Evolutionary conservation across 37 sponge, comb jelly and placozoan species (phyloP).

Genomic region (Halichondria panicea): DNA sequence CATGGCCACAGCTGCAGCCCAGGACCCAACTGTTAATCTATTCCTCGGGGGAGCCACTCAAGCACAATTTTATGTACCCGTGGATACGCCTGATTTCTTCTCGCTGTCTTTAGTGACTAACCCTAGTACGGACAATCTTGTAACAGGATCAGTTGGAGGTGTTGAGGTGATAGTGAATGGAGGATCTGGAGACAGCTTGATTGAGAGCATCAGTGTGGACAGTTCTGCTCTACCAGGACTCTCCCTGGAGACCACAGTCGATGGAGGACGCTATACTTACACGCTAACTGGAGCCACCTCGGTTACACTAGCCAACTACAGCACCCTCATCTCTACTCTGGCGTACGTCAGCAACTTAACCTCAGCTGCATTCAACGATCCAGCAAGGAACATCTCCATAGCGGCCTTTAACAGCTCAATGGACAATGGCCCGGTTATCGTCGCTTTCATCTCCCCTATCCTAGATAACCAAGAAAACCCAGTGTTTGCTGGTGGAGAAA

Average conservation of each 20-base stretch:
- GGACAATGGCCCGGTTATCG: neutral
- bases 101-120: slow-evolving; percentile 15
- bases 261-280: neutral
- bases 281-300: neutral
- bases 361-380: slow-evolving; percentile 2
- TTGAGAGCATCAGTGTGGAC: slow-evolving; percentile 18
- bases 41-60: slow-evolving; percentile 26
- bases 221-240: neutral
- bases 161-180: slow-evolving; percentile 26
- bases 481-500: neutral
- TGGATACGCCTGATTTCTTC: slow-evolving; percentile 6
- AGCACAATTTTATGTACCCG: slow-evolving; percentile 19
- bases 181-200: neutral
- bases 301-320: slow-evolving; percentile 18
- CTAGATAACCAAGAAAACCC: slow-evolving; percentile 21
- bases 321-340: slow-evolving; percentile 19
- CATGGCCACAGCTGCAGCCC: neutral
- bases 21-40: slow-evolving; percentile 17
- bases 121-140: neutral
- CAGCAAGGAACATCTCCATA: slow-evolving; percentile 46
- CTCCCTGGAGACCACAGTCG: neutral
- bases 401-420: neutral
- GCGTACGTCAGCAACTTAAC: slow-evolving; percentile 25
- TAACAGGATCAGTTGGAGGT: slow-evolving; percentile 8
- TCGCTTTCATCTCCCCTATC: slow-evolving; percentile 14